Evolutionary conservation across 2,797 vertebrate genomes (phyloP), one percentile per base, ranked within the genome.

Genomic region (Microctenopoma lineatum): DNA sequence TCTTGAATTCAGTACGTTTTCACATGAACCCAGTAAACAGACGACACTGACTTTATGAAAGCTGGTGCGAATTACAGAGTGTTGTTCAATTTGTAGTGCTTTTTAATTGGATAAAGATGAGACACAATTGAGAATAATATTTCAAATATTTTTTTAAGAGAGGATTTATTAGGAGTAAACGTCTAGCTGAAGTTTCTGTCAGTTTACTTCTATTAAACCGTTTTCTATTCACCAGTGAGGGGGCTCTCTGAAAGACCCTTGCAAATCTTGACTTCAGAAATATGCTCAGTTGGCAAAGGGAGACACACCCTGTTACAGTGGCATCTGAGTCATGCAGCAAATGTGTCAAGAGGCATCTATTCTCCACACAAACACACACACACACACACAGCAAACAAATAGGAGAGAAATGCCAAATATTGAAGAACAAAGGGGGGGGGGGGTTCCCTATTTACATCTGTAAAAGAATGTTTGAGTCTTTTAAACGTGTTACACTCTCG

Each of bases 211-310:
- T 72, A 52, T 70, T 78, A 66, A 77, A 56, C 57, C 74, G 79
- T 73, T 73, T 74, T 88, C 89, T 90, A 45, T 90, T 32, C 11
- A 29, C 87, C 74, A 87, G 70, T 56, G 75, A 76, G 83, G 81
- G 81, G 80, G 79, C 75, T 61, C 71, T 80, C 73, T 83, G 78
- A 84, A 69, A 87, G 83, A 83, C 86, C 69, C 82, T 90, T 90
- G 83, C 88, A 90, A 87, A 90, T 90, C 80, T 83, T 91, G 88
- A 93, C 91, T 91, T 87, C 87, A 86, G 89, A 95, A 94, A 81
- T 91, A 94, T 93, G 92, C 74, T 75, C 87, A 93, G 84, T 92
- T 95, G 93, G 93, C 93, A 91, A 79, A 14, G 36, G 59, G 82
- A 89, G 91, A 91, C 89, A 81, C 82, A 86, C 76, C 86, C 79